Base-by-base conservation (phyloP, 2,113 vertebrate species). In the Athene noctua region DNA sequence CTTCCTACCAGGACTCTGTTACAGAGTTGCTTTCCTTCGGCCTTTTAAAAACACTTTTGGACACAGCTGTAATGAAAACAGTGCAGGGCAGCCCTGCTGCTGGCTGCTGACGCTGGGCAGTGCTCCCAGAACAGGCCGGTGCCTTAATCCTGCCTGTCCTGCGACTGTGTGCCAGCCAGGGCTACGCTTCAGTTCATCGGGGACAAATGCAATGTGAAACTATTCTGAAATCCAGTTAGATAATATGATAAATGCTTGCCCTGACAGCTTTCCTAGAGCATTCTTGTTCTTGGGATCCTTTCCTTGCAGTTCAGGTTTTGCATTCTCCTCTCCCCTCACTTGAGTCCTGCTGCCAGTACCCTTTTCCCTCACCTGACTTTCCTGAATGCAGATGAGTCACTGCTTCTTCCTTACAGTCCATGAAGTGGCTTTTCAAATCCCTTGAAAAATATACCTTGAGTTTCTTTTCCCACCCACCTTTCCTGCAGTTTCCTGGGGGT, bases 151-250 rank as follows among this genome's bases (percentile, higher is more conserved):
- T 67, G 57, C 44, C 63, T 9, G 22, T 29, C 52, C 88, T 34
- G 47, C 0, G 1, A 7, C 77, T 44, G 70, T 0, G 0, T 0
- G 0, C 68, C 3, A 19, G 0, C 68, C 3, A 19, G 30, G 47
- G 26, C 36, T 32, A 14, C 1, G 1, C 67, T 46, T 65, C 88
- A 62, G 58, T 67, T 49, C 49, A 4, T 0, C 0, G 0, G 44
- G 40, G 61, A 71, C 84, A 75, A 74, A 55, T 3, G 16, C 93
- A 59, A 38, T 0, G 0, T 27, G 55, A 54, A 90, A 57, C 29
- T 23, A 2, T 47, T 73, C 70, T 44, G 75, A 70, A 34, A 23
- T 62, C 34, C n/a, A 70, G 0, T 34, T 52, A 80, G 80, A 42
- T 19, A 67, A 4, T 18, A 46, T 3, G 30, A 27, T 49, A 77